Evolutionary conservation across 1,140 invertebrate genomes (phyloP).

Genomic region (Amyelois transitella): DNA sequence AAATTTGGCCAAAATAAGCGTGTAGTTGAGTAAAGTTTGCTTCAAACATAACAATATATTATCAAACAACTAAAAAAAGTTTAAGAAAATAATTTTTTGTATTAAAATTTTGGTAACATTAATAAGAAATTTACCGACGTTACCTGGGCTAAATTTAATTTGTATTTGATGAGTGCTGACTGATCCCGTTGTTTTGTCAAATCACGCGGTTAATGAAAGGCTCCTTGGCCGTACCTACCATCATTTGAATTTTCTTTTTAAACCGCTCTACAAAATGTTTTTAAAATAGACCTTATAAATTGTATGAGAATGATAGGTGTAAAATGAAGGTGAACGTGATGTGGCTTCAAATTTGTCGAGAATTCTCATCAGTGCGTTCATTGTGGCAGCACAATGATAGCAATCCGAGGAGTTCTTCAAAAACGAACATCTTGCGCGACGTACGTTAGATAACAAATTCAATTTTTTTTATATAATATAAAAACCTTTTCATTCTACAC

Average conservation of each 20-base stretch:
- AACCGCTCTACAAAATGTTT: neutral
- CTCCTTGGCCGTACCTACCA: constrained; percentile 3
- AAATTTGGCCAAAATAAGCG: too few relatives aligned
- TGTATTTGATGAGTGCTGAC: constrained; percentile 48
- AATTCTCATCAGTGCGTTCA: constrained; percentile 30
- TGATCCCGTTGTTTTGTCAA: constrained; percentile 52
- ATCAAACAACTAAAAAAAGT: too few relatives aligned
- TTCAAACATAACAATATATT: too few relatives aligned
- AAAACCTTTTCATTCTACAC: too few relatives aligned
- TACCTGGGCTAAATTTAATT: constrained; percentile 46
- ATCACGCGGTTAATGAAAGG: constrained; percentile 59
- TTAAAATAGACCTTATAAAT: neutral
- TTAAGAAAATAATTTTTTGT: too few relatives aligned
- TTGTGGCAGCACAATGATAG: constrained; percentile 33
- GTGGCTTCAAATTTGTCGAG: constrained; percentile 8
- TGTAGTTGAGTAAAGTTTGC: too few relatives aligned
- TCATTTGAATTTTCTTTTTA: neutral
- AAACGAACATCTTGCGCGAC: constrained; percentile 26
- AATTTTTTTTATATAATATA: constrained; percentile 1
- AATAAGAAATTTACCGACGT: too few relatives aligned
- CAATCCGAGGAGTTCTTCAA: constrained; percentile 17
- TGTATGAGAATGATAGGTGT: neutral
- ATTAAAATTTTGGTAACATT: too few relatives aligned
- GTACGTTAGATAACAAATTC: constrained; percentile 15
- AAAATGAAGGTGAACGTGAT: constrained; percentile 8